phyloP scores from a whole-genome alignment of 1,140 invertebrate species.

The Tetramorium alpestre region DNA sequence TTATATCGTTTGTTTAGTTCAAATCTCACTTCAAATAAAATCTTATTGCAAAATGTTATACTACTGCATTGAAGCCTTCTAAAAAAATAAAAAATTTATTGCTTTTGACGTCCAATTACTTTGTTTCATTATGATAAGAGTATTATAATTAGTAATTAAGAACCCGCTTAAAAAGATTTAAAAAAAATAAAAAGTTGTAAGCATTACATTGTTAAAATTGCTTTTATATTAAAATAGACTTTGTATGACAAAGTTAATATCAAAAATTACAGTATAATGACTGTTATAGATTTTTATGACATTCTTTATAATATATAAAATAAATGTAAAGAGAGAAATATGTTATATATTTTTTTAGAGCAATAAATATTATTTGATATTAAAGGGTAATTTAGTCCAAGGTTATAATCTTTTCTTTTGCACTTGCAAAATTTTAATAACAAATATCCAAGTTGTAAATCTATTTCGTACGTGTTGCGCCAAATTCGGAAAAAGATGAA shows the following conservation, averaged over 20 bases:
- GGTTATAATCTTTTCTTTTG: not conserved
- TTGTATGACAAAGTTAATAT: not conserved
- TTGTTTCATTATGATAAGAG: slow-evolving; percentile 6
- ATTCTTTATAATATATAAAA: not conserved
- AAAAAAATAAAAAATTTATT: not conserved
- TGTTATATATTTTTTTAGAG: not conserved
- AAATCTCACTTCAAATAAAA: not conserved
- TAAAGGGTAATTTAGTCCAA: not conserved
- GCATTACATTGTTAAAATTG: slow-evolving; percentile 19
- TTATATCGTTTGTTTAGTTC: not conserved
- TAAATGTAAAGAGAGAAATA: not conserved
- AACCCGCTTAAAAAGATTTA: not conserved
- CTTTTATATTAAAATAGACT: not conserved
- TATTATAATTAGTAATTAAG: slow-evolving; percentile 29
- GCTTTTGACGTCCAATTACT: not conserved
- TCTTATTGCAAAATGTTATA: not conserved
- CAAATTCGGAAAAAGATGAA: not conserved
- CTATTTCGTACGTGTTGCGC: not conserved
- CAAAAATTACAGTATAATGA: not conserved
- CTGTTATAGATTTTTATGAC: not conserved
- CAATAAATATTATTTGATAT: not conserved
- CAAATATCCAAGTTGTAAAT: not conserved
- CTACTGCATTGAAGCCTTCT: not conserved
- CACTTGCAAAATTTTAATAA: not conserved
- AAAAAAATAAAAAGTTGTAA: slow-evolving; percentile 1